These are phyloP conservation scores for Orchestes rusci DNA, from an alignment of 2,888 invertebrate species.

Conservation along the genomic window DNA sequence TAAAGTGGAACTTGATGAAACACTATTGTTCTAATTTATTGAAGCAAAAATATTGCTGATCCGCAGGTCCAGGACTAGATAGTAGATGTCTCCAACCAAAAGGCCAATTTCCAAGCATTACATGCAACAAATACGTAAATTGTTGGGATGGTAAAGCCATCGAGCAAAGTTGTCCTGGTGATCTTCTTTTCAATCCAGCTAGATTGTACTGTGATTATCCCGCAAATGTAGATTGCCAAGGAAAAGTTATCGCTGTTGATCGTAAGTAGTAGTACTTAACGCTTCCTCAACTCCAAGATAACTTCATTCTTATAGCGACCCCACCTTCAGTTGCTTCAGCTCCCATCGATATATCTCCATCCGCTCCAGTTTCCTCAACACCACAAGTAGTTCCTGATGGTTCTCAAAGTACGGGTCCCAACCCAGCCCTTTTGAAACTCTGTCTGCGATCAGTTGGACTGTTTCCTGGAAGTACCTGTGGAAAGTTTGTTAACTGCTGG, in stretches of 20 bases:
- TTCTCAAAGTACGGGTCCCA: too few relatives aligned
- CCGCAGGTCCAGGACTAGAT: too few relatives aligned
- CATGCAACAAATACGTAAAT: slow-evolving; percentile 59
- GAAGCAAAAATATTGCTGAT: too few relatives aligned
- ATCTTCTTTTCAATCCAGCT: slow-evolving; percentile 52
- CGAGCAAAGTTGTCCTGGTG: slow-evolving; percentile 59
- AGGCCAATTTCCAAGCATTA: slow-evolving; percentile 56
- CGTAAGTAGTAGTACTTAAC: too few relatives aligned
- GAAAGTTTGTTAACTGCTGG: slow-evolving; percentile 65
- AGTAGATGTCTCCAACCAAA: slow-evolving; percentile 45
- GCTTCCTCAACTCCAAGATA: too few relatives aligned
- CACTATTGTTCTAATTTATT: too few relatives aligned
- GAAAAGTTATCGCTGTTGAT: too few relatives aligned
- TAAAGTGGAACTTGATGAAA: too few relatives aligned
- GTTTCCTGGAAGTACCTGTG: slow-evolving; percentile 55
- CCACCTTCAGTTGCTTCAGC: slow-evolving; percentile 1
- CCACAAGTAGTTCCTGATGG: too few relatives aligned
- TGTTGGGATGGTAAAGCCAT: slow-evolving; percentile 65
- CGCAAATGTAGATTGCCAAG: slow-evolving; percentile 56
- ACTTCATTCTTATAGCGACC: background rate
- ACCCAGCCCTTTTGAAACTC: slow-evolving; percentile 28
- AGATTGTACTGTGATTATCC: slow-evolving; percentile 58
- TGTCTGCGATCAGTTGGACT: slow-evolving; percentile 53
- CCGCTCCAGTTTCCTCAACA: too few relatives aligned
- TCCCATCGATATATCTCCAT: too few relatives aligned